These are phyloP conservation scores for Sericinus montela DNA, from an alignment of 2,888 invertebrate species.

Conservation along the genomic window DNA sequence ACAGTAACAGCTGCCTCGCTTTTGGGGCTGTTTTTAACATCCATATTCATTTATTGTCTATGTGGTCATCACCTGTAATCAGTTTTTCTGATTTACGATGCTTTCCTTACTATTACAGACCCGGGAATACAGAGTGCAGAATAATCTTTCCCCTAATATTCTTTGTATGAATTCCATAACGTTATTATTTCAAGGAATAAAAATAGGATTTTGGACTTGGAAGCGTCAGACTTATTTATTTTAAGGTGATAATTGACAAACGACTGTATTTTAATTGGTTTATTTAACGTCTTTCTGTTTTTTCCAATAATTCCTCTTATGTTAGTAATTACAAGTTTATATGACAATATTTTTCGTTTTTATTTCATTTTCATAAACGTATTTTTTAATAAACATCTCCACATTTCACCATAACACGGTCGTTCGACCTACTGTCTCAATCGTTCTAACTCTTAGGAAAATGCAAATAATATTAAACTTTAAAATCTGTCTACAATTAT, in stretches of 20 bases:
- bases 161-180: no score
- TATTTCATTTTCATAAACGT: conserved; percentile 77
- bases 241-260: conserved; percentile 50
- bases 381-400: conserved; percentile 78
- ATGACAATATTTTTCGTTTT: conserved; percentile 78
- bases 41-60: no score
- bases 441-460: conserved; percentile 78
- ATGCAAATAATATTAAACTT: conserved; percentile 76
- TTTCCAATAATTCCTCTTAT: conserved; percentile 78
- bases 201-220: no score
- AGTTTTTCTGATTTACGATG: no score
- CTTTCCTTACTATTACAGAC: no score
- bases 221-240: background rate
- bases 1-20: no score
- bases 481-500: conserved; percentile 74
- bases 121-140: no score
- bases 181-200: no score
- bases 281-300: conserved; percentile 77
- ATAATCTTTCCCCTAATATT: no score
- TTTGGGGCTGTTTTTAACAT: no score
- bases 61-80: no score
- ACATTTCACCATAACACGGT: conserved; percentile 77
- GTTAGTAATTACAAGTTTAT: conserved; percentile 78
- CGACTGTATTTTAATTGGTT: conserved; percentile 73
- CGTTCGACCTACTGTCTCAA: conserved; percentile 77